Base-by-base conservation (phyloP, 2,888 invertebrate genomes). In the Criorhina ranunculi region DNA sequence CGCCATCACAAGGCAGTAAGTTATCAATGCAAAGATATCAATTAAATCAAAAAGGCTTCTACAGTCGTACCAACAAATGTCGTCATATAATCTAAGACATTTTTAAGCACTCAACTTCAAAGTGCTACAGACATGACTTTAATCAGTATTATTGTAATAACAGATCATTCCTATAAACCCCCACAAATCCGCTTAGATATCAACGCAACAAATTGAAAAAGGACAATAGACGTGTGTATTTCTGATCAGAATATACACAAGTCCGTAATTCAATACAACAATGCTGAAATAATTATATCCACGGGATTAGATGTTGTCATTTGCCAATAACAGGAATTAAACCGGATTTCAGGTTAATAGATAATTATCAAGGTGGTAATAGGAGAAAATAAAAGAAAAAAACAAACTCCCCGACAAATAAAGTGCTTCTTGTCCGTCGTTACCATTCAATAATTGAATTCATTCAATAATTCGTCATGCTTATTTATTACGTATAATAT, bases 291-390 rank as follows among this genome's bases (percentile, higher is more conserved):
- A 60, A 59, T 40, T 33, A 31, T 12, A 40, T 59, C 60, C 8
- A 29, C n/a, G 40, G 59, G 31, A 37, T 51, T 31, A 42, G n/a
- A 15, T 17, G n/a, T 44, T 57, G 57, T 69, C 42, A 62, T 24
- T 37, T 46, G 64, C 55, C n/a, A 75, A 64, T 55, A 73, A 73
- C 53, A 75, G 55, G 75, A 75, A 75, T 64, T 75, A 64, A 75
- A 55, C 75, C 75, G 75, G 75, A 75, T 57, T 64, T 75, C 37
- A 33, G 37, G 29, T 53, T 37, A 55, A 35, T 6, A n/a, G n/a
- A n/a, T n/a, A n/a, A n/a, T n/a, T n/a, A 29, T 9, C 46, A 55
- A 75, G 55, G 55, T 19, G 75, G 33, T n/a, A 19, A 24, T 24
- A 24, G 24, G 24, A 24, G 24, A 4, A 4, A 24, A 24, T 1